These are phyloP conservation scores for Cephus runcator DNA, from an alignment of 2,888 invertebrate genomes.

Conservation along the genomic window DNA sequence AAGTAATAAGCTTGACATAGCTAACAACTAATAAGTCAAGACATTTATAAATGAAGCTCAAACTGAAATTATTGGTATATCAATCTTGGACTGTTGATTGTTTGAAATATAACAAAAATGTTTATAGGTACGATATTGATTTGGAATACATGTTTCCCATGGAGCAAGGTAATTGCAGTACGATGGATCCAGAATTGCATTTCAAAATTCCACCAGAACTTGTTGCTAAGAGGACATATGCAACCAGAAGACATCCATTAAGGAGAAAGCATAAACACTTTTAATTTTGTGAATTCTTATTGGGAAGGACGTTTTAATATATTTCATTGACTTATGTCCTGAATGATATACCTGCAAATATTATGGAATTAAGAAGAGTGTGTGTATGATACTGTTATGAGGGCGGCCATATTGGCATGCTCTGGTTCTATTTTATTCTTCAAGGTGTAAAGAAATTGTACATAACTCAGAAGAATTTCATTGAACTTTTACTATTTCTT, in stretches of 20 bases:
- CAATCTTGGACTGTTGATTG: neutral
- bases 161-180: slow-evolving; percentile 76
- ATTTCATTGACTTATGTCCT: neutral
- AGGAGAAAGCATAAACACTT: slow-evolving; percentile 59
- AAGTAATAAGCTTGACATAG: slow-evolving; percentile 21
- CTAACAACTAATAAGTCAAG: neutral
- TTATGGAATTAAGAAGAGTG: neutral
- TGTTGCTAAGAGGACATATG: slow-evolving; percentile 40
- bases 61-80: neutral
- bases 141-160: slow-evolving; percentile 86
- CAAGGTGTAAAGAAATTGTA: neutral
- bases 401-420: neutral
- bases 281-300: neutral
- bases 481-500: neutral
- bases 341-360: neutral
- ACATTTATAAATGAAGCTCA: too few relatives aligned
- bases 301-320: neutral
- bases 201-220: slow-evolving; percentile 46
- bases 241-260: slow-evolving; percentile 64
- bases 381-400: neutral
- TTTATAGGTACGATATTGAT: slow-evolving; percentile 80
- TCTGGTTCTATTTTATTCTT: neutral
- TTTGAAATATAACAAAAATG: slow-evolving; percentile 6
- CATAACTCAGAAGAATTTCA: neutral
- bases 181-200: slow-evolving; percentile 57